Base-by-base conservation (phyloP, 2,113 vertebrate species). In the Neolamprologus modestus region DNA sequence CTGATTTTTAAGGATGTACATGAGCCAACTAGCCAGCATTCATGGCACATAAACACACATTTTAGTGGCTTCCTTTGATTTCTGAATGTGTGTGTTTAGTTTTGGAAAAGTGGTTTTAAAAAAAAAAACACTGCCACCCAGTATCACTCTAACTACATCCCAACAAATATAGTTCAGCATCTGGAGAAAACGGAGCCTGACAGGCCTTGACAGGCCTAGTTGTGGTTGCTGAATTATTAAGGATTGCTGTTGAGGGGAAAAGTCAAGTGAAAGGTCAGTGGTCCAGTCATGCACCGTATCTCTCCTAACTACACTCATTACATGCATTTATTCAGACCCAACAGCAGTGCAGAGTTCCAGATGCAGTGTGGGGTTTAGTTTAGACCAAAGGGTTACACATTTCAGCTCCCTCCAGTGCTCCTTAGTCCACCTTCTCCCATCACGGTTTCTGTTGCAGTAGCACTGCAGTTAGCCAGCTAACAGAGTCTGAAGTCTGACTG, bases 401-500 rank as follows among this genome's bases (percentile, higher is more conserved):
- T 89, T 90, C 84, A 87, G 71, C 80, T 79, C 82, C 37, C 19
- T 3, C 11, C 19, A 9, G 4, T 52, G 68, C 61, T 81, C 61
- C 40, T 83, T 87, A 82, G 53, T 92, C 82, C 45, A 84, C 86
- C 85, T 76, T 63, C 53, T 82, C 24, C 78, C 59, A 19, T 33
- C 55, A 40, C 50, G 8, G 59, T 71, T 17, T 86, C 55, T 2
- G 3, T 21, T 84, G 61, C 84, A 85, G 88, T 90, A 86, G 76
- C 78, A 37, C 47, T 57, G 47, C 89, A 91, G 86, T 94, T 93
- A 94, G 76, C 52, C 52, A 54, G 50, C 68, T 73, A 78, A 79
- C 79, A 84, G 84, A 91, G 4, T 84, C 26, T 82, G 54, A 86
- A 6, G 42, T 81, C 37, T 11, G 14, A 73, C 59, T 50, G 83